phyloP scores from a whole-genome alignment of 2,888 invertebrate genomes.

The Stenurella melanura region DNA sequence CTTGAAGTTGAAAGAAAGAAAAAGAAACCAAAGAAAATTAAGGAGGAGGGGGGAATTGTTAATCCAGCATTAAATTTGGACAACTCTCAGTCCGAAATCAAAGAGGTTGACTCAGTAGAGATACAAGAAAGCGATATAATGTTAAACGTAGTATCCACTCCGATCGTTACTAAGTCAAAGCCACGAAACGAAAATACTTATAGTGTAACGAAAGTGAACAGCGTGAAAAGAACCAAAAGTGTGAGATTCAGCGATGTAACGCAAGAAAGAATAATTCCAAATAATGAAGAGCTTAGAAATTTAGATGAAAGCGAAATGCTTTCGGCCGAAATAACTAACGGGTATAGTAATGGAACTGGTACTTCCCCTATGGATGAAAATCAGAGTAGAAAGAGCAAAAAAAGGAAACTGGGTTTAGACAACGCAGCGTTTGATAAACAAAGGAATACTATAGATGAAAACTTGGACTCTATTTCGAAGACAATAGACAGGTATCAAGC shows the following conservation, averaged over 20 bases:
- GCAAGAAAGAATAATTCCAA: constrained; percentile 65
- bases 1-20: constrained; percentile 53
- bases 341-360: constrained; percentile 16
- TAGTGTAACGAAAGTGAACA: constrained; percentile 34
- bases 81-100: constrained; percentile 30
- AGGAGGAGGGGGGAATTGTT: constrained; percentile 48
- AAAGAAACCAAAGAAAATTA: constrained; percentile 51
- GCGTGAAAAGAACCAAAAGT: constrained; percentile 55
- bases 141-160: constrained; percentile 62
- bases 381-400: constrained; percentile 48
- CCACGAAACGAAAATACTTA: constrained; percentile 37
- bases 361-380: constrained; percentile 26
- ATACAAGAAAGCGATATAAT: constrained; percentile 58
- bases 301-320: constrained; percentile 52
- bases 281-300: constrained; percentile 59
- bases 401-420: constrained; percentile 55
- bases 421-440: constrained; percentile 62
- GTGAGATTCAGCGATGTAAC: constrained; percentile 66
- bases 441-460: constrained; percentile 62
- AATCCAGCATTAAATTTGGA: constrained; percentile 59
- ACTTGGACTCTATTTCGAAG: constrained; percentile 62
- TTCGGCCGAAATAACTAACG: constrained; percentile 50
- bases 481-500: constrained; percentile 68
- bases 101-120: constrained; percentile 26
- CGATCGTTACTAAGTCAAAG: constrained; percentile 44